phyloP scores from a whole-genome alignment of 2,113 vertebrate genomes.

The Lepisosteus osseus region DNA sequence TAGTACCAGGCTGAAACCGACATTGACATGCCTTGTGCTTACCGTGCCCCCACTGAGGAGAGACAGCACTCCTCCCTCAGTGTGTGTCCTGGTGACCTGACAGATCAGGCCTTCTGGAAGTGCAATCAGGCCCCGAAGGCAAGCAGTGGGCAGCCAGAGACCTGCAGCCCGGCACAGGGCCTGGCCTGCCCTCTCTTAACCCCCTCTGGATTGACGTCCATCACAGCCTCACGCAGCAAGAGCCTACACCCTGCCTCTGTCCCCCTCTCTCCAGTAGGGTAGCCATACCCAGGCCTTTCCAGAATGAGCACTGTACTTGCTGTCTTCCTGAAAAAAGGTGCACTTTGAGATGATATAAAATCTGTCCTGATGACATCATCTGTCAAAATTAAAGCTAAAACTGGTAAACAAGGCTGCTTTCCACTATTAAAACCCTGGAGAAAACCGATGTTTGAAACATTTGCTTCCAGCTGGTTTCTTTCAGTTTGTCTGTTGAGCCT shows the following conservation, averaged over 20 bases:
- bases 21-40: background rate
- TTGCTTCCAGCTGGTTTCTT: too few relatives aligned
- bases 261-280: background rate
- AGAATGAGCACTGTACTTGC: too few relatives aligned
- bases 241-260: conserved; percentile 3
- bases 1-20: background rate
- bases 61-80: conserved; percentile 27
- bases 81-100: conserved; percentile 6
- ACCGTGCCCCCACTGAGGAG: background rate
- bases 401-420: too few relatives aligned
- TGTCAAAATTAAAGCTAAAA: too few relatives aligned
- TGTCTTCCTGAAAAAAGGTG: too few relatives aligned
- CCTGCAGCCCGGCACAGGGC: conserved; percentile 36
- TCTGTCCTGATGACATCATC: too few relatives aligned
- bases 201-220: conserved; percentile 51
- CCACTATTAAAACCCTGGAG: too few relatives aligned
- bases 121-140: conserved; percentile 43
- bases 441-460: too few relatives aligned
- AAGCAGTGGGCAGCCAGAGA: conserved; percentile 44
- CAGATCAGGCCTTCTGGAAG: conserved; percentile 39
- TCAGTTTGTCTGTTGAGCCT: too few relatives aligned
- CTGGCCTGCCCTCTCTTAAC: conserved; percentile 49
- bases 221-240: conserved; percentile 46
- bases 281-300: background rate
- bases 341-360: too few relatives aligned